A percentile compares a stretch with the other conserved stretches of the same genome.
Evolutionary conservation across 2,888 invertebrate genomes (phyloP).

Genomic region (Acronicta leporina): DNA sequence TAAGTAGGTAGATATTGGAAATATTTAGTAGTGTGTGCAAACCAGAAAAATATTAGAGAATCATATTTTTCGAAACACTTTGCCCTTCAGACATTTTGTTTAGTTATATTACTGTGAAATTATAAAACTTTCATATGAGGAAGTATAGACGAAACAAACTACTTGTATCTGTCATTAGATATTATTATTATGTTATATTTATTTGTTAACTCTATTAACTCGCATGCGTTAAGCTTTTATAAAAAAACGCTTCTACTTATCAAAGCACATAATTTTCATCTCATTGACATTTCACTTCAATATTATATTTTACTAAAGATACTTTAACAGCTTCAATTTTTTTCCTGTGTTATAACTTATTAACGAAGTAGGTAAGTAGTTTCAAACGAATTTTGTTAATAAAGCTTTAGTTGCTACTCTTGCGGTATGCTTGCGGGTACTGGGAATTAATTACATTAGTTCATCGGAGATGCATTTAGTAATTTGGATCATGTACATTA

Average conservation of each 20-base stretch:
- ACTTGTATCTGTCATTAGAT: not conserved
- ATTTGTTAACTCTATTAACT: conserved; percentile 2
- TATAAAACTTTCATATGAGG: not conserved
- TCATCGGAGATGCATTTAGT: not conserved
- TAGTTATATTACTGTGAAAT: not conserved
- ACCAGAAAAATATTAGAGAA: too few relatives aligned
- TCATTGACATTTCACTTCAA: conserved; percentile 21
- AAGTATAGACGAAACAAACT: not conserved
- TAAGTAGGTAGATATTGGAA: too few relatives aligned
- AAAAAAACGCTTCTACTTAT: conserved; percentile 33
- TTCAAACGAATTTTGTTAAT: conserved; percentile 5
- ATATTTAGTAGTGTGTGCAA: too few relatives aligned
- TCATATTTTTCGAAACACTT: too few relatives aligned
- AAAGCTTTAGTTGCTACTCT: conserved; percentile 11
- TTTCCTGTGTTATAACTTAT: conserved; percentile 34
- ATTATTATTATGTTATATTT: not conserved
- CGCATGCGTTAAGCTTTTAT: conserved; percentile 34
- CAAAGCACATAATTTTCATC: conserved; percentile 14
- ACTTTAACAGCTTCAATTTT: conserved; percentile 30
- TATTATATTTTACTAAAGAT: conserved; percentile 12
- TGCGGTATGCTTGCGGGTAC: conserved; percentile 38
- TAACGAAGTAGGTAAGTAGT: conserved; percentile 18
- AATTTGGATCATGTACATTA: not conserved
- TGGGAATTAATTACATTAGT: conserved; percentile 3
- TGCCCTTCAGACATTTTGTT: too few relatives aligned